Evolutionary conservation across 2,797 vertebrate genomes (phyloP), one percentile per base, ranked within the genome.

Genomic region (Intellagama lesueurii): DNA sequence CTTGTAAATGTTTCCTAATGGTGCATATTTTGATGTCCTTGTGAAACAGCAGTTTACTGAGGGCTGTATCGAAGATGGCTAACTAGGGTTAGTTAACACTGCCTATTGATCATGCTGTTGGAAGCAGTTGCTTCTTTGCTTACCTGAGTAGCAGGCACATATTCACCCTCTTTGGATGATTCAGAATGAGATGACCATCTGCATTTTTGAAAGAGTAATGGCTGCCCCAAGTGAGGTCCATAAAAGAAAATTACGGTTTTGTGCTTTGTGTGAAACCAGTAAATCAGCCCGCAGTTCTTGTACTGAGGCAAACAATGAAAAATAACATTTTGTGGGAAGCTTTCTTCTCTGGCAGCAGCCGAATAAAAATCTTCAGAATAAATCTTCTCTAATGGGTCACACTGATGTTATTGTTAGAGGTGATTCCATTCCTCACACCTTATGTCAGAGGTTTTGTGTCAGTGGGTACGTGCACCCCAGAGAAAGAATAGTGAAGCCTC

Each of bases 141-240:
- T 95, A 94, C 94, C 90, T 89, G 81, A 93, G 92, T 84, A 92
- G 93, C 93, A 90, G 87, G 92, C 89, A 91, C 91, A 56, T 91
- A 88, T 93, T 96, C 92, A 93, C 94, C 88, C 88, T 24, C 16
- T 94, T 87, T 90, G 94, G 94, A 95, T 87, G 90, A 95, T 92
- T 91, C 94, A 96, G 94, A 96, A 94, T 93, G 93, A 95, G 93
- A 95, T 94, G 94, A 96, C 96, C 96, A 94, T 92, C 91, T 95
- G 94, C 88, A 93, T 94, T 94, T 95, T 91, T 94, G 92, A 90
- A 94, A 89, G 92, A 92, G 89, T 95, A 93, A 95, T 95, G 95
- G 92, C 92, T 93, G 93, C 93, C 91, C 92, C 88, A 87, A 93
- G 93, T 24, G 91, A 92, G 89, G 91, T 95, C 95, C 95, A 95